Percentiles rank a stretch among this genome's conserved stretches.
Evolutionary conservation across 2,113 vertebrate species (phyloP).

Genomic region (Clarias batrachus): DNA sequence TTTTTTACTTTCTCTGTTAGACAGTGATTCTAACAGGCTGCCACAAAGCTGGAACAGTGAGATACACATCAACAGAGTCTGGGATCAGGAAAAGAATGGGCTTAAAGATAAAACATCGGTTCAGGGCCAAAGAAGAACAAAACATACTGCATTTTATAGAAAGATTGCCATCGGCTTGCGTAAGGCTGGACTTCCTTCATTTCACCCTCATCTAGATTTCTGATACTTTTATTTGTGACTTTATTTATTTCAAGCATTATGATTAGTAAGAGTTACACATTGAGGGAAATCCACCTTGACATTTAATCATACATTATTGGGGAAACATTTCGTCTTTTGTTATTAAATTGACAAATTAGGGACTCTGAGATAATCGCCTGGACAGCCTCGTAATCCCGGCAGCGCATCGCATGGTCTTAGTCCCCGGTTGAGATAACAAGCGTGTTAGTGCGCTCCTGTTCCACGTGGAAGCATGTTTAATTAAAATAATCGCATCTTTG

Average conservation of each 20-base stretch:
- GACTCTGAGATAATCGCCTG: constrained; percentile 34
- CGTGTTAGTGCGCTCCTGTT: not conserved
- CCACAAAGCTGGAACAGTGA: constrained; percentile 12
- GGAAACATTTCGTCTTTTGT: constrained; percentile 14
- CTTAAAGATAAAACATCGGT: constrained; percentile 44
- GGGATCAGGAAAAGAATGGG: constrained; percentile 36
- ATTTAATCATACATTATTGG: not conserved
- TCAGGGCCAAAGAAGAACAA: constrained; percentile 32
- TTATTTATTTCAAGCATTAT: not conserved
- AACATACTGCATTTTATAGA: constrained; percentile 3
- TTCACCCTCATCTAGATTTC: not conserved
- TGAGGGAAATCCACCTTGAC: not conserved
- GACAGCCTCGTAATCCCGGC: constrained; percentile 29
- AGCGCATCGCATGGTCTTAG: constrained; percentile 16
- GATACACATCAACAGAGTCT: constrained; percentile 36
- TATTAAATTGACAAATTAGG: constrained; percentile 42
- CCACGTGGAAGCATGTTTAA: constrained; percentile 24
- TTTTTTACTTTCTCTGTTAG: constrained; percentile 8
- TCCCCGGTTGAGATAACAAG: constrained; percentile 11
- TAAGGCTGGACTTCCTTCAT: not conserved
- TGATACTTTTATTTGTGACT: not conserved
- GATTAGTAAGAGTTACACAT: not conserved
- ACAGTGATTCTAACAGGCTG: constrained; percentile 14
- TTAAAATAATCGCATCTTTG: constrained; percentile 30
- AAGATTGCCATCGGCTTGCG: constrained; percentile 27